Base-by-base conservation (phyloP, 2,113 vertebrate species). In the Neogobius melanostomus region DNA sequence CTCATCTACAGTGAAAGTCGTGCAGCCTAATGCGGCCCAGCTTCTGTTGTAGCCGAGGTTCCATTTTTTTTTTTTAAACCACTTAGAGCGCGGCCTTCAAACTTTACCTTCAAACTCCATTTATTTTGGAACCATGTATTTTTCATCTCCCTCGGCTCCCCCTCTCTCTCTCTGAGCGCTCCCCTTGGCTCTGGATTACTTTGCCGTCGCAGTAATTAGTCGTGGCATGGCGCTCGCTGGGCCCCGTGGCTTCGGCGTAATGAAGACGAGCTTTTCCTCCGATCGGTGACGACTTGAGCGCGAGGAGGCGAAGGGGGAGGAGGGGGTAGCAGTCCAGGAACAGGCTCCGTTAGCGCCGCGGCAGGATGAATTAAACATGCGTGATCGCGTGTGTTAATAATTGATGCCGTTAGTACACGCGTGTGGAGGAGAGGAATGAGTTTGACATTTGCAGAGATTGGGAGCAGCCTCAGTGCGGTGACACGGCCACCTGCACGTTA, bases 201-300 rank as follows among this genome's bases (percentile, higher is more conserved):
- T 71, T 53, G 16, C 28, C 77, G 82, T 70, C 72, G 78, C 79
- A 63, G 77, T 91, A 90, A 91, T 92, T 92, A 91, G 81, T 90
- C 82, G 72, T 85, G 87, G 88, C 90, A 77, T 88, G 84, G 90
- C 89, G 86, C 90, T 89, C 84, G 84, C 85, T 80, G 74, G 76
- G 82, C 82, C 89, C 88, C 64, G 71, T 87, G 89, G 90, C 72
- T 17, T 14, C 71, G 56, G 77, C 86, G 85, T 88, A 89, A 91
- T 92, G 85, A 89, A 91, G 77, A 84, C 84, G 81, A 86, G 88
- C 89, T 89, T 85, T 56, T 82, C 85, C 71, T 66, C 68, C 83
- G 83, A 86, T 86, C 79, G 53, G 79, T 73, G 72, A 83, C 74
- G 71, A 85, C 80, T 82, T 56, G 84, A 80, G 78, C 43, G 57